These are phyloP conservation scores for Watsonalla cultraria DNA, from an alignment of 2,888 invertebrate species.

Conservation along the genomic window DNA sequence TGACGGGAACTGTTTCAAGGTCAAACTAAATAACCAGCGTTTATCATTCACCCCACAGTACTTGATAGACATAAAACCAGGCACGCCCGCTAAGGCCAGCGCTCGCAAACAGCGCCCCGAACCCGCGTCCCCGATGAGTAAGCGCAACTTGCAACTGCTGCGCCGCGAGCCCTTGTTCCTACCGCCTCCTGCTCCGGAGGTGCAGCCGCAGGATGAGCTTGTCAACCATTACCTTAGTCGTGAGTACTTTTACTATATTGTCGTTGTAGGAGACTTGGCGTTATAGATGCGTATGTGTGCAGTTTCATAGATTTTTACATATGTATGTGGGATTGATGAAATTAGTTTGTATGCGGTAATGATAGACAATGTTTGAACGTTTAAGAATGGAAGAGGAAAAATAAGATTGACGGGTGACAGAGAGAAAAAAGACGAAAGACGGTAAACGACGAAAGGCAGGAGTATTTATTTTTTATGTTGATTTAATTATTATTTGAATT, in stretches of 20 bases:
- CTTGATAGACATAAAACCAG: conserved; percentile 43
- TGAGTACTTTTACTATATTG: conserved; percentile 26
- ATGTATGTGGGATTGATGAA: too few relatives aligned
- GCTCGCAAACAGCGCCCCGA: conserved; percentile 36
- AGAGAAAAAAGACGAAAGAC: too few relatives aligned
- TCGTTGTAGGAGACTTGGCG: not conserved
- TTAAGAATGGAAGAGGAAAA: too few relatives aligned
- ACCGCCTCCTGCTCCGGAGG: conserved; percentile 32
- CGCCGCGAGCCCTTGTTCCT: conserved; percentile 54
- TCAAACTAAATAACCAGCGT: too few relatives aligned
- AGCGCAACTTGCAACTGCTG: conserved; percentile 73
- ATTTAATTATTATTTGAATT: too few relatives aligned
- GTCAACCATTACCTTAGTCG: conserved; percentile 66
- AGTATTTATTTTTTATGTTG: too few relatives aligned
- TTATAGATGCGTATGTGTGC: not conserved
- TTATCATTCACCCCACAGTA: conserved; percentile 38
- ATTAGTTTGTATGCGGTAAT: too few relatives aligned
- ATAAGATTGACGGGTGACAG: too few relatives aligned
- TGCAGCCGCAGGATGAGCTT: conserved; percentile 48
- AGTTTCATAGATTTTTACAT: not conserved
- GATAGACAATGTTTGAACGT: too few relatives aligned
- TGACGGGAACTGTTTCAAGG: too few relatives aligned
- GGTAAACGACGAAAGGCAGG: too few relatives aligned
- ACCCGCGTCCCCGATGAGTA: conserved; percentile 67
- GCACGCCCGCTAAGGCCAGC: conserved; percentile 45